Base-by-base conservation (phyloP, 2,888 invertebrate species). In the Clepsis dumicolana region DNA sequence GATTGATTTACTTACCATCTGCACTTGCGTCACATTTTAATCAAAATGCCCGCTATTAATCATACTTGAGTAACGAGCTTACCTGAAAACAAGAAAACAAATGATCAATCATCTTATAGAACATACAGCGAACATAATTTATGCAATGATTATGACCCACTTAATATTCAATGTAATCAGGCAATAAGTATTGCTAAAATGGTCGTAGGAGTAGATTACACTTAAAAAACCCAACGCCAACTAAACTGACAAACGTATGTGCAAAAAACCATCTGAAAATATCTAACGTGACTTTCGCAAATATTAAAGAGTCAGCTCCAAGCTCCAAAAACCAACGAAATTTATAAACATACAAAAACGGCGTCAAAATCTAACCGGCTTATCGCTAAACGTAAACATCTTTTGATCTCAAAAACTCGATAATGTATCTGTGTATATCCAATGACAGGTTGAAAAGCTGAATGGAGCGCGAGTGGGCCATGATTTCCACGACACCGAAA, bases 371-470 rank as follows among this genome's bases (percentile, higher is more conserved):
- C 12, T 10, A 21, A 48, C 12, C 4, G 1, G 12, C 4, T 48
- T 21, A 48, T 21, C 48, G 10, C 1, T 35, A 14, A 57, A 57
- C 32, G 50, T 35, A 16, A 41, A 41, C 21, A 27, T 24, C 48
- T 35, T 25, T 27, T 16, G 27, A n/a, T 67, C 48, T 56, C 50
- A 62, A 62, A 14, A 24, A n/a, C 12, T 27, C 56, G 27, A 50
- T 57, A 62, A 57, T 29, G 27, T 21, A 62, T 44, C n/a, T 48
- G n/a, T n/a, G n/a, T n/a, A n/a, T n/a, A n/a, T n/a, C 44, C 18
- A 41, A 24, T 56, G 67, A 56, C 56, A 82, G 80, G 83, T 80
- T 81, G 69, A 75, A 79, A 77, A 76, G 78, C 71, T 81, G 80
- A 86, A 85, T 83, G 80, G 75, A 77, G 75, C 75, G 53, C 70